These are phyloP conservation scores for Morelia viridis DNA, from an alignment of 2,797 vertebrate genomes.

Conservation along the genomic window DNA sequence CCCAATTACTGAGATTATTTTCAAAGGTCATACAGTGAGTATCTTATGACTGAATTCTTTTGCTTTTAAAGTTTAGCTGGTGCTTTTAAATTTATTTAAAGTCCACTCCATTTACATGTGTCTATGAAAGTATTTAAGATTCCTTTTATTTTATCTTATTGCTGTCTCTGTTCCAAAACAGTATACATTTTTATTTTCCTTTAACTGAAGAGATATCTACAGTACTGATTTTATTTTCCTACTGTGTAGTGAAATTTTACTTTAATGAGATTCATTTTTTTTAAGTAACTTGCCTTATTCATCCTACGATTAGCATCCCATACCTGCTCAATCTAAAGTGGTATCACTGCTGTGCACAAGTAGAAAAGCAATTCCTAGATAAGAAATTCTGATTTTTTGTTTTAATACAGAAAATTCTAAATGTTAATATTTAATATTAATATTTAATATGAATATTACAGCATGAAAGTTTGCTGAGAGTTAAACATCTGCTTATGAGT, in stretches of 20 bases:
- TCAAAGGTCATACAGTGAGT: not conserved
- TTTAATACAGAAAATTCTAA: not conserved
- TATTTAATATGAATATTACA: not conserved
- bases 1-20: not conserved
- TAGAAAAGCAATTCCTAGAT: not conserved
- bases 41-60: not conserved
- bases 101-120: not conserved
- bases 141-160: not conserved
- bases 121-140: not conserved
- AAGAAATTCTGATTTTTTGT: not conserved
- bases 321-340: not conserved
- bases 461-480: not conserved
- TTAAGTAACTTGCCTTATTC: not conserved
- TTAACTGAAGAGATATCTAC: not conserved
- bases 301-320: slow-evolving; percentile 1
- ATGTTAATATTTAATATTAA: not conserved
- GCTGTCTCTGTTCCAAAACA: not conserved
- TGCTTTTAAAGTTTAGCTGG: not conserved
- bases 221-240: not conserved
- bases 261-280: not conserved
- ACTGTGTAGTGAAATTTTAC: not conserved
- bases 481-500: not conserved
- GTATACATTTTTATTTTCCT: not conserved
- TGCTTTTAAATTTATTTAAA: not conserved
- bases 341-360: not conserved